Conservation (phyloP, 2,888 invertebrate species). For the Allygus modestus region DNA sequence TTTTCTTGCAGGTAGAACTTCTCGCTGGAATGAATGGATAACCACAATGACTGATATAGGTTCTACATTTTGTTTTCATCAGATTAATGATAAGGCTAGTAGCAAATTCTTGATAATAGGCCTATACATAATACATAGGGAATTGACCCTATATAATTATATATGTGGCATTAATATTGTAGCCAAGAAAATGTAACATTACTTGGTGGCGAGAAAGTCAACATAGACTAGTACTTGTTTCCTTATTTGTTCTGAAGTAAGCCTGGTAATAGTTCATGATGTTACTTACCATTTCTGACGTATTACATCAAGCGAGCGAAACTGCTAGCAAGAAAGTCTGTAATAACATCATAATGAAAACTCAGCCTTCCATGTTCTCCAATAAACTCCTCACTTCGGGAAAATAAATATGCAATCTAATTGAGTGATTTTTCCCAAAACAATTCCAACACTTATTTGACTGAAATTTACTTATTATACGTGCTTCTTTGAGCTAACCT, state of each 20-base stretch:
- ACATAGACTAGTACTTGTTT: too few species aligned
- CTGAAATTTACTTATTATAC: background rate
- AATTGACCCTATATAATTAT: too few species aligned
- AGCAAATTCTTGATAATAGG: too few species aligned
- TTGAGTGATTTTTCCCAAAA: background rate
- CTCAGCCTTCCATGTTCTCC: background rate
- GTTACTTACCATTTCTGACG: constrained; percentile 4
- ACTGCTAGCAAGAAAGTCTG: background rate
- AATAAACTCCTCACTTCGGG: background rate
- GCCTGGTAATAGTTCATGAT: background rate
- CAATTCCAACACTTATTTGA: background rate
- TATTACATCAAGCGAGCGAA: background rate
- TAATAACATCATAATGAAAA: background rate
- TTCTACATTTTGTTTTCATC: too few species aligned
- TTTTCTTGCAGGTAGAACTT: too few species aligned
- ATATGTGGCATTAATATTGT: too few species aligned
- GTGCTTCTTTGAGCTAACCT: background rate
- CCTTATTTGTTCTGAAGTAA: background rate
- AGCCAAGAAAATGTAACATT: too few species aligned
- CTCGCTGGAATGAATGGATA: too few species aligned
- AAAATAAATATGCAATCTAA: background rate
- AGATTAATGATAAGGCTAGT: too few species aligned
- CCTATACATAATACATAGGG: too few species aligned
- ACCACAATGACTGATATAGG: too few species aligned
- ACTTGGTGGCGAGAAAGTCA: too few species aligned